These are phyloP conservation scores for Dasyprocta punctata DNA, from an alignment of 2,113 vertebrate genomes.

Conservation along the genomic window DNA sequence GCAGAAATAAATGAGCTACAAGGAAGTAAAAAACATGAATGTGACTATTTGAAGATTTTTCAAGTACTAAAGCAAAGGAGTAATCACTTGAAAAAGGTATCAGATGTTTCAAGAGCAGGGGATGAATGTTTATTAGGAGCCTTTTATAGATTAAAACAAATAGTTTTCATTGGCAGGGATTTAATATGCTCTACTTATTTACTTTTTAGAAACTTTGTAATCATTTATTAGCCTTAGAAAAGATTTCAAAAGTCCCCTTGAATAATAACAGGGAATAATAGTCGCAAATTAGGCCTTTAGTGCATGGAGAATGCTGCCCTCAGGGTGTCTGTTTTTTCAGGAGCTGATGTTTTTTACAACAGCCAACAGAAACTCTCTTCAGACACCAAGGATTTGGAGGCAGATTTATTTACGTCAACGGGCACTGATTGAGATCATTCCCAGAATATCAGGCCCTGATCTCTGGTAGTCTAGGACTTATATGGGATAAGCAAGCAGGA, in stretches of 20 bases:
- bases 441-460: no score
- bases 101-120: not conserved
- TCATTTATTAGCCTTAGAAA: not conserved
- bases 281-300: not conserved
- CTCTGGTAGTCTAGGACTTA: no score
- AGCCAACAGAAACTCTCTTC: no score
- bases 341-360: not conserved
- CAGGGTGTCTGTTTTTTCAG: not conserved
- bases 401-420: no score
- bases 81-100: not conserved
- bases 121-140: not conserved
- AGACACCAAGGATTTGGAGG: no score
- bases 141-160: not conserved
- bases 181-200: not conserved
- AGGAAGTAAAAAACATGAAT: not conserved
- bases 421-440: no score
- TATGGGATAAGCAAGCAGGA: no score
- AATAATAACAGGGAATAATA: conserved; percentile 7
- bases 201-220: not conserved
- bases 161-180: not conserved
- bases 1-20: not conserved
- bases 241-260: not conserved
- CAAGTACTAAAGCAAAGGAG: not conserved
- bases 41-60: not conserved
- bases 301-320: not conserved